These are phyloP conservation scores for Drosophila pallidifrons DNA, from an alignment of 1,140 invertebrate species.

Conservation along the genomic window DNA sequence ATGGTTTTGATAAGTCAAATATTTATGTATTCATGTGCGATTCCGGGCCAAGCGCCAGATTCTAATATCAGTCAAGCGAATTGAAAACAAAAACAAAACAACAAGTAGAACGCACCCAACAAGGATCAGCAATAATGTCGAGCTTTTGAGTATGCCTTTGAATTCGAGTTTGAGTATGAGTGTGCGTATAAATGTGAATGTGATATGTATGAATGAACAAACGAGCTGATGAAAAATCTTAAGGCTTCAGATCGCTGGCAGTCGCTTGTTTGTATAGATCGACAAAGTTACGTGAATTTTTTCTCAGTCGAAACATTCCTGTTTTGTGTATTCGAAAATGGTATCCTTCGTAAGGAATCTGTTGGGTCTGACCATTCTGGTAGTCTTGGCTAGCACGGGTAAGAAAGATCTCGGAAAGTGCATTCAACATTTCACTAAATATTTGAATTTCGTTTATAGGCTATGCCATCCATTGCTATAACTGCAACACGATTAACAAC, in stretches of 20 bases:
- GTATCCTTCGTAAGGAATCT: slow-evolving; percentile 65
- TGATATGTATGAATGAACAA: background rate
- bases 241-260: too few relatives aligned
- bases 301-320: background rate
- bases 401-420: slow-evolving; percentile 1
- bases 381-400: slow-evolving; percentile 69
- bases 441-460: slow-evolving; percentile 32
- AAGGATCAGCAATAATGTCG: too few relatives aligned
- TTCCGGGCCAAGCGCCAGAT: slow-evolving; percentile 11
- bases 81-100: too few relatives aligned
- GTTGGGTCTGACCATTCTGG: slow-evolving; percentile 66
- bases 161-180: background rate
- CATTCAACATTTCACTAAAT: background rate
- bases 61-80: slow-evolving; percentile 44
- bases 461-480: slow-evolving; percentile 76
- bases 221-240: too few relatives aligned
- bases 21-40: too few relatives aligned
- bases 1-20: background rate
- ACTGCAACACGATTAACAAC: background rate
- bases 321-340: slow-evolving; percentile 58
- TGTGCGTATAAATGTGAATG: slow-evolving; percentile 6
- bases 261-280: slow-evolving; percentile 25
- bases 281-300: background rate
- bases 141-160: background rate
- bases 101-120: too few relatives aligned